Percentiles rank a stretch among this genome's conserved stretches.
phyloP scores from a whole-genome alignment of 2,797 vertebrate genomes.

The Arctocebus calabarensis region DNA sequence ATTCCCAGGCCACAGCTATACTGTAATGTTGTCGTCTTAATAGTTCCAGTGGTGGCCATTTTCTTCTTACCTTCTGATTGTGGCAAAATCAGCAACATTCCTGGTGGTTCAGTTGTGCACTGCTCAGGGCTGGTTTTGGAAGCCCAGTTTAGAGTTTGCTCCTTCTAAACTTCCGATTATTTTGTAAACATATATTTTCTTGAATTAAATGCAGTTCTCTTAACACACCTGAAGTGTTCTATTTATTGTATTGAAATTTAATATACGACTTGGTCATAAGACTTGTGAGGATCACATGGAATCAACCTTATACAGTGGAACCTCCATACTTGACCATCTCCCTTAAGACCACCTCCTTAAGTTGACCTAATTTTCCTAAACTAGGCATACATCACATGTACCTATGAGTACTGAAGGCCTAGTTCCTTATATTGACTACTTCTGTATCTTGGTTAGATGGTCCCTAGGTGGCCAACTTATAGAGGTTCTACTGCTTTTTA shows the following conservation, averaged over 20 bases:
- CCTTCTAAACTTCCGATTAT: not conserved
- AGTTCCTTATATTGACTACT: too few relatives aligned
- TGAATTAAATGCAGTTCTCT: not conserved
- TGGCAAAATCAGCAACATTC: not conserved
- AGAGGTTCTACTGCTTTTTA: not conserved
- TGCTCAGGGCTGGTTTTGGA: not conserved
- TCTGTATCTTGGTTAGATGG: too few relatives aligned
- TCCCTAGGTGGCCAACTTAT: too few relatives aligned
- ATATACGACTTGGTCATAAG: not conserved
- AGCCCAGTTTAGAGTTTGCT: not conserved
- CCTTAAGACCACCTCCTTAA: too few relatives aligned
- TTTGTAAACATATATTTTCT: not conserved
- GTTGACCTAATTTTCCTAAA: too few relatives aligned
- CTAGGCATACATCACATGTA: too few relatives aligned
- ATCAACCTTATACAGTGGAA: not conserved
- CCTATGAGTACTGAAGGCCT: too few relatives aligned
- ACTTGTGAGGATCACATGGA: not conserved
- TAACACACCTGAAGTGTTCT: not conserved
- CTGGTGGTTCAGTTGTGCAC: not conserved
- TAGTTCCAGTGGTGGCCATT: not conserved
- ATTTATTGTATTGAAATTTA: not conserved
- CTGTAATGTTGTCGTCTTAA: not conserved
- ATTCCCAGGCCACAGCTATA: not conserved
- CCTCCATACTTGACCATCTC: too few relatives aligned
- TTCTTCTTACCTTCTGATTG: not conserved